These are phyloP conservation scores for Pachycephus smyrnensis DNA, from an alignment of 2,888 invertebrate genomes.

Conservation along the genomic window DNA sequence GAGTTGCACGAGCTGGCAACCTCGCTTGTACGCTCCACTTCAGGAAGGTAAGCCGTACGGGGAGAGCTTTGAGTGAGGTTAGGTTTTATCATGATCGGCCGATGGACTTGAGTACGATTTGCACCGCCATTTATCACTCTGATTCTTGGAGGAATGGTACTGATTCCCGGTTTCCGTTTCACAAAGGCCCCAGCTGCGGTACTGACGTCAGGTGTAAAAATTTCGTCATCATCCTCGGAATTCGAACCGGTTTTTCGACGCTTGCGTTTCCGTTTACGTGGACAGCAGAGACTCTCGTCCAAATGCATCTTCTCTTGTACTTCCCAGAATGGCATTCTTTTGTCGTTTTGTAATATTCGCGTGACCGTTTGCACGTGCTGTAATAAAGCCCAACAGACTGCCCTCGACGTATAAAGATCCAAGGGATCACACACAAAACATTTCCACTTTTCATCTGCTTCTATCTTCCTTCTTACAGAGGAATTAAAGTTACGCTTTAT, in stretches of 20 bases:
- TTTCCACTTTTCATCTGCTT: conserved; percentile 83
- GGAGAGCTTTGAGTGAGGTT: neutral
- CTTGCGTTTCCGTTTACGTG: conserved; percentile 53
- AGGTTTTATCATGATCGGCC: neutral
- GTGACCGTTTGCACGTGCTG: conserved; percentile 14
- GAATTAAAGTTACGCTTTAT: conserved; percentile 79
- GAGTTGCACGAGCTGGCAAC: conserved; percentile 26
- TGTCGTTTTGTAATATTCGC: conserved; percentile 53
- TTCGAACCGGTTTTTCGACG: conserved; percentile 47
- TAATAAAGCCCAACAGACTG: conserved; percentile 79
- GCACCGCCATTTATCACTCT: neutral
- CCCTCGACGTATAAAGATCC: conserved; percentile 75
- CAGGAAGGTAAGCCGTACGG: neutral
- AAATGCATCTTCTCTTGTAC: conserved; percentile 55
- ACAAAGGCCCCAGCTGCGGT: neutral
- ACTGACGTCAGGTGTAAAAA: conserved; percentile 29
- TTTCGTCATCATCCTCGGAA: conserved; percentile 52
- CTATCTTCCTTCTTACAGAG: conserved; percentile 77
- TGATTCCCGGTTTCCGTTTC: neutral
- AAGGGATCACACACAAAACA: conserved; percentile 81
- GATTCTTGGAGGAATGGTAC: neutral
- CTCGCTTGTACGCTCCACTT: neutral
- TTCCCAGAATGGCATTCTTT: conserved; percentile 44
- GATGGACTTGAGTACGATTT: neutral
- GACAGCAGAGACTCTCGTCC: conserved; percentile 60